Percentiles rank a stretch among this genome's conserved stretches.
phyloP scores from a whole-genome alignment of 2,797 vertebrate species.

The Hapalemur alaotrensis region DNA sequence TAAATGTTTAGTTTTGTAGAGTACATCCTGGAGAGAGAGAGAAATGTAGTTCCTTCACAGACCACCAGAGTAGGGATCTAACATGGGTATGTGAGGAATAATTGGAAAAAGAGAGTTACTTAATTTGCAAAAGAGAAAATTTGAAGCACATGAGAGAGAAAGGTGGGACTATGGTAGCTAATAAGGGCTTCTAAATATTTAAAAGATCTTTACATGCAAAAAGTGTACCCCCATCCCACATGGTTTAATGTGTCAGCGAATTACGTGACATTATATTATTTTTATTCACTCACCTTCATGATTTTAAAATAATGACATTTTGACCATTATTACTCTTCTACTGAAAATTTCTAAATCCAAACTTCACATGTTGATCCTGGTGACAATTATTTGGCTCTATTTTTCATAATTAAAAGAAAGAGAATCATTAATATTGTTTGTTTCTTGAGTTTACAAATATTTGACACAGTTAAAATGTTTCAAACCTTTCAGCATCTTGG shows the following conservation, averaged over 20 bases:
- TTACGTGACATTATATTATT: background rate
- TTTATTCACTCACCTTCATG: background rate
- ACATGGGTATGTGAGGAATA: background rate
- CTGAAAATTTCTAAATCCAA: background rate
- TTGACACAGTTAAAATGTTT: background rate
- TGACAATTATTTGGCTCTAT: background rate
- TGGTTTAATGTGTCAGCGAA: background rate
- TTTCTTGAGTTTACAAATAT: background rate
- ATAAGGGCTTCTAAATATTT: background rate
- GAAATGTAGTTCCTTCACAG: background rate
- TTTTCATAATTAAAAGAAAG: background rate
- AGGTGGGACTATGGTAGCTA: background rate
- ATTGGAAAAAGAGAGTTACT: background rate
- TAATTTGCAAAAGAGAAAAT: background rate
- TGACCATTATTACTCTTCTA: background rate
- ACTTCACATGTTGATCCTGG: background rate
- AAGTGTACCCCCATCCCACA: background rate
- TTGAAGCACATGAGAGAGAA: background rate
- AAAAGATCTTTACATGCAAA: accelerated
- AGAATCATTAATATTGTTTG: background rate
- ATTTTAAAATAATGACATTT: background rate
- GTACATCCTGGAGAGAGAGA: background rate
- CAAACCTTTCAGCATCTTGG: constrained; percentile 4
- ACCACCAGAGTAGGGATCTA: background rate
- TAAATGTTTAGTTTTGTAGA: background rate